phyloP scores from a whole-genome alignment of 2,888 invertebrate species.

The Tetropium fuscum region DNA sequence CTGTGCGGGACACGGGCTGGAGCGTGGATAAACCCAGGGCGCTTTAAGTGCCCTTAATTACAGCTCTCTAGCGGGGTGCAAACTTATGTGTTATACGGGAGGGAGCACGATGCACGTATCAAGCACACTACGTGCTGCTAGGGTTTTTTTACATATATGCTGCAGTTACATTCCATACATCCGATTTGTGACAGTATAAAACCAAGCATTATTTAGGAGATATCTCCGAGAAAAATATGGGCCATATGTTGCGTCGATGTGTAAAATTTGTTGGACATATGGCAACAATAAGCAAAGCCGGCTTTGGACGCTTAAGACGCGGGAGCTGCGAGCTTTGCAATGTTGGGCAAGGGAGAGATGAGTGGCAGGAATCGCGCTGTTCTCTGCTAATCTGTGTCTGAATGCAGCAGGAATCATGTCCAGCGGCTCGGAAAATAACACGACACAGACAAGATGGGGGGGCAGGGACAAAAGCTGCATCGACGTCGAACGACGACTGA shows the following conservation, averaged over 20 bases:
- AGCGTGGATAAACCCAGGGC: conserved; percentile 50
- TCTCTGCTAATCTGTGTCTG: conserved; percentile 62
- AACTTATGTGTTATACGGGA: conserved; percentile 46
- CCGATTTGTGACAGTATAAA: no score
- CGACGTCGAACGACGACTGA: no score
- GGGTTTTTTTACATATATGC: no score
- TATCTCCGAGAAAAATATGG: no score
- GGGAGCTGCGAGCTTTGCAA: conserved; percentile 9
- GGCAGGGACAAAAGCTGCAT: no score
- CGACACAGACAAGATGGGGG: conserved; percentile 22
- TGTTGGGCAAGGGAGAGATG: conserved; percentile 40
- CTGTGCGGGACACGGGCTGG: conserved; percentile 57
- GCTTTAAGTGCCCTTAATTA: conserved; percentile 66
- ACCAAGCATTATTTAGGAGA: no score
- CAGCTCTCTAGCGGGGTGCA: conserved; percentile 57
- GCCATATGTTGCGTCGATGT: no score
- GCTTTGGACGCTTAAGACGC: conserved; percentile 18
- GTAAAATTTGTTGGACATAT: conserved; percentile 39
- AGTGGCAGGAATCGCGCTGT: conserved; percentile 62
- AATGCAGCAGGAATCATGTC: conserved; percentile 68
- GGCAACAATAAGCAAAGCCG: conserved; percentile 32
- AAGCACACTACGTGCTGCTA: no score
- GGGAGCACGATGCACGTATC: conserved; percentile 40
- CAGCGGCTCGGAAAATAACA: conserved; percentile 73
- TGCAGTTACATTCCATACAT: no score